Base-by-base conservation (phyloP, 2,888 invertebrate species). In the Neria commutata region DNA sequence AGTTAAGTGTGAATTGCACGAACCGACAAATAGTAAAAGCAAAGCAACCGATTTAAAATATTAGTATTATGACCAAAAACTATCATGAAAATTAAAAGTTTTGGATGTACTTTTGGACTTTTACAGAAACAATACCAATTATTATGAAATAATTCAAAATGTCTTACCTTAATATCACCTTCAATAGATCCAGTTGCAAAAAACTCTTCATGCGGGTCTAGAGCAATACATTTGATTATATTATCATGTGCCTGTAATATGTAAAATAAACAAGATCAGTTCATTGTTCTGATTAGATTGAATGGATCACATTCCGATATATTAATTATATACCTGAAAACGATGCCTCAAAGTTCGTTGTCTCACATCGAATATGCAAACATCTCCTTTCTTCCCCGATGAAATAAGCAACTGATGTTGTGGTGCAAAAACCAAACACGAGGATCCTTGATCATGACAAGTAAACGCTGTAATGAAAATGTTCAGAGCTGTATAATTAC, bases 361-460 rank as follows among this genome's bases (percentile, higher is more conserved):
- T 61, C 98, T 87, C 67, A 98, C 89, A 84, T 99, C 99, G 84
- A 98, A 95, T 78, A 98, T 90, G 75, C 94, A 94, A 67, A 98
- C 91, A 80, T 97, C 96, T 33, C 99, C 99, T 81, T 95, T 95
- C 78, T 97, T 95, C 16, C 98, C 98, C 69, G 97, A 96, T 63
- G 96, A 95, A 74, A 98, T 94, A 54, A 99, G 85, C 65, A 95
- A 87, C 78, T 98, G 98, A 81, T 93, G 92, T 74, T 94, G 91
- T 1, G 97, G 95, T 10, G 97, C 95, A 82, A 94, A 94, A 51
- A 94, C 88, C 56, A 97, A 84, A 76, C 93, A 90, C 60, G 95
- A 92, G 2, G 95, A 91, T 59, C 97, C 95, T 81, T 94, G 94
- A 74, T 96, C 95, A 83, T 98, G 97, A 77, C 96, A 97, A 33